A percentile compares a stretch with the other conserved stretches of the same genome.
Conservation (phyloP, 2,113 vertebrate genomes). For the Phodopus roborovskii region DNA sequence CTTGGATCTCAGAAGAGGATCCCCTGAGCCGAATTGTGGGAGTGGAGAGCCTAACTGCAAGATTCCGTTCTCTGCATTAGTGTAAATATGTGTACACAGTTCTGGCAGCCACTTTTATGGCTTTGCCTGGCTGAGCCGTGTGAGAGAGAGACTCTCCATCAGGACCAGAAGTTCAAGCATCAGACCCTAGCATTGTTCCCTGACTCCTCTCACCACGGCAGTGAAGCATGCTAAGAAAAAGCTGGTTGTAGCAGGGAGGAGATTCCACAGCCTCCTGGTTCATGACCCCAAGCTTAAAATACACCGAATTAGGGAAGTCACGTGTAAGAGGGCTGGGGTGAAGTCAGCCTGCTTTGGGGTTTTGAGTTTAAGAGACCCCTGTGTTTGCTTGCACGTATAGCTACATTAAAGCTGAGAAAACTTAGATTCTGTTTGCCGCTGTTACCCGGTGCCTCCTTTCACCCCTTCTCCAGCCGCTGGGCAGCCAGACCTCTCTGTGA, state of each 20-base stretch:
- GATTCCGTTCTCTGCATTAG: neutral
- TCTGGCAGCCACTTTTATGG: neutral
- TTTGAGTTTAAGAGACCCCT: neutral
- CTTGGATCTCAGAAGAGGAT: neutral
- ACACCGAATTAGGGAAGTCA: neutral
- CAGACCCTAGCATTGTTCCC: neutral
- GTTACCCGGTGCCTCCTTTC: too few species aligned
- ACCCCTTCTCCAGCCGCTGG: neutral
- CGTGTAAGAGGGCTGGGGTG: neutral
- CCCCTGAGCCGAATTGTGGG: neutral
- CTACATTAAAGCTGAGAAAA: neutral
- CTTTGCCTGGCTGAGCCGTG: neutral
- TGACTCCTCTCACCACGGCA: neutral
- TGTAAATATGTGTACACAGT: neutral
- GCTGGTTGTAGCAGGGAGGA: neutral
- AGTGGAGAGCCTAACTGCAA: neutral
- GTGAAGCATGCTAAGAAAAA: neutral
- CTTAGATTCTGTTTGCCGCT: neutral
- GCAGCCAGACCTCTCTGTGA: neutral
- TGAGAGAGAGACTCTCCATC: neutral
- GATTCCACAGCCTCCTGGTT: conserved; percentile 1
- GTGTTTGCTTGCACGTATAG: neutral
- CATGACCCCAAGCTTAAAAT: neutral
- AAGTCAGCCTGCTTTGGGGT: neutral
- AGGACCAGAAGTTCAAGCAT: neutral